These are phyloP conservation scores for Cyprinodon variegatus DNA, from an alignment of 2,113 vertebrate genomes.

Conservation along the genomic window DNA sequence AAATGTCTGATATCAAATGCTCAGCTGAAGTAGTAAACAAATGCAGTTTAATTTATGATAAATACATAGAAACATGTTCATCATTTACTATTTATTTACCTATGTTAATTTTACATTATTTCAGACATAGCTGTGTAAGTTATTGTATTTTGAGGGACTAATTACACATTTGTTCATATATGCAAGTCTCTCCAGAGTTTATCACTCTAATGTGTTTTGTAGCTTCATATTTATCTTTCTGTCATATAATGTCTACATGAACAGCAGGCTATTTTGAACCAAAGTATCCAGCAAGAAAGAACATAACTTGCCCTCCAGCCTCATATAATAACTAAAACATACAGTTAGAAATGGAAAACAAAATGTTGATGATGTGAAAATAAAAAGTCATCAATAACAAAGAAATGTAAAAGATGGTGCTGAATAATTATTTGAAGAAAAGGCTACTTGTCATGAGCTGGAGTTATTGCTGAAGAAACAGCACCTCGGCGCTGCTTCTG, in stretches of 20 bases:
- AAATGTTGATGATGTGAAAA: slow-evolving; percentile 17
- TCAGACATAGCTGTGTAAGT: neutral
- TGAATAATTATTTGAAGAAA: slow-evolving; percentile 13
- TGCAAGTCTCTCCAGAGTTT: neutral
- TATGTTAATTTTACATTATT: neutral
- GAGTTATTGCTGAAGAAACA: slow-evolving; percentile 6
- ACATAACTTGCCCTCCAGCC: slow-evolving; percentile 19
- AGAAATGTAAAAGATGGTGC: neutral
- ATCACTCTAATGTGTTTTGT: neutral
- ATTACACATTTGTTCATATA: neutral
- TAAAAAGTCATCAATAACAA: slow-evolving; percentile 5
- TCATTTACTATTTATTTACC: neutral
- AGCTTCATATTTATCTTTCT: neutral
- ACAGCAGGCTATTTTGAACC: slow-evolving; percentile 1
- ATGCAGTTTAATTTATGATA: neutral
- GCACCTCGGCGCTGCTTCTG: slow-evolving; percentile 8
- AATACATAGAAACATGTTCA: neutral
- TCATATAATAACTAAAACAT: slow-evolving; percentile 4
- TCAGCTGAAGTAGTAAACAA: neutral
- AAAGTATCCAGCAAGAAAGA: slow-evolving; percentile 21
- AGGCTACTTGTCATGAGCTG: neutral
- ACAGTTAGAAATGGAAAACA: neutral
- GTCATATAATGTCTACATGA: slow-evolving; percentile 4
- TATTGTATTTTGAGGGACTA: neutral
- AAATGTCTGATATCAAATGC: neutral